phyloP scores from a whole-genome alignment of 2,113 vertebrate species.

The Hylia prasina region DNA sequence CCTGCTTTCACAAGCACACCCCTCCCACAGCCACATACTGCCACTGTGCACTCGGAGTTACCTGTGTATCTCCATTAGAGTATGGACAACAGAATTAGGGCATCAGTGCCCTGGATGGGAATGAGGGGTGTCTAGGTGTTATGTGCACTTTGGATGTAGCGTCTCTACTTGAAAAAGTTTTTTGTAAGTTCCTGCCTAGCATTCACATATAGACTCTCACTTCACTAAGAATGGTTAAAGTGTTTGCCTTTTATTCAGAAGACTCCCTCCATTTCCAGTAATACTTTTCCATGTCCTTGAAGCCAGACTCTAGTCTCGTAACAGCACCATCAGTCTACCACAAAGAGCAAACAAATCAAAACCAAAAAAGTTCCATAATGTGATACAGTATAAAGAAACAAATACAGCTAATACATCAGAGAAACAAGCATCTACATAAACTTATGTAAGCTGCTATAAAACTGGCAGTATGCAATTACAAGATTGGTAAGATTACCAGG shows the following conservation, averaged over 20 bases:
- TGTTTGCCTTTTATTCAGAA: constrained; percentile 58
- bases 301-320: not conserved
- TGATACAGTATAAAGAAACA: constrained; percentile 24
- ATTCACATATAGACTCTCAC: not conserved
- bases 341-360: constrained; percentile 24
- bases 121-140: fast-evolving
- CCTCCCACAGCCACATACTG: not conserved
- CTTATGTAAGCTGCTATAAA: not conserved
- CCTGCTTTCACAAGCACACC: not conserved
- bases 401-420: not conserved
- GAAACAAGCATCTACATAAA: constrained; percentile 25
- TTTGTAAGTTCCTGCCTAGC: not conserved
- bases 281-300: not conserved
- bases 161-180: not conserved
- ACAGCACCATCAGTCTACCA: constrained; percentile 4
- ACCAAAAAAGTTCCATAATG: not conserved
- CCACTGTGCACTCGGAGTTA: fast-evolving
- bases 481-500: not conserved
- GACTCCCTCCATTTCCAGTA: not conserved
- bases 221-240: not conserved
- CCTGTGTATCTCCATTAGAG: fast-evolving
- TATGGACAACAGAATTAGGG: not conserved
- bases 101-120: not conserved
- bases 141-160: fast-evolving
- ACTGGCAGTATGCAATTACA: not conserved